Conservation (phyloP, 1,140 invertebrate genomes). For the Zophobas atratus region DNA sequence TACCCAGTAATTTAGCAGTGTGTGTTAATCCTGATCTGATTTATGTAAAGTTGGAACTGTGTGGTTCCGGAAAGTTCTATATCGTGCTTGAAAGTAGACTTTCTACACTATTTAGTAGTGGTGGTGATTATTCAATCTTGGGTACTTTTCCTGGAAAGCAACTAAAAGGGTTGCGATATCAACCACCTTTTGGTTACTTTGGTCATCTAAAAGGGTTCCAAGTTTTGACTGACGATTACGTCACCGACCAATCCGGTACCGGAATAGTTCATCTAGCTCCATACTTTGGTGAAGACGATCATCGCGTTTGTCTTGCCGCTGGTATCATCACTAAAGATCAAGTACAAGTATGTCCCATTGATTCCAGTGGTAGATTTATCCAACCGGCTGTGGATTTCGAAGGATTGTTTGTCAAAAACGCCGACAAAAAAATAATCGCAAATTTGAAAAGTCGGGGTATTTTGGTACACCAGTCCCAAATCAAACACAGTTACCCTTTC, state of each 20-base stretch:
- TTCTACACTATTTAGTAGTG: slow-evolving; percentile 79
- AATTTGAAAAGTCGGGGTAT: slow-evolving; percentile 83
- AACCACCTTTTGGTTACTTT: slow-evolving; percentile 96
- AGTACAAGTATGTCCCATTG: slow-evolving; percentile 94
- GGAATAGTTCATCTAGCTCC: slow-evolving; percentile 99
- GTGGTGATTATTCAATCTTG: slow-evolving; percentile 81
- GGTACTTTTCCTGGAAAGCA: slow-evolving; percentile 88
- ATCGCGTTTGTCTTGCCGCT: slow-evolving; percentile 85
- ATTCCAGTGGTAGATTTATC: slow-evolving; percentile 91
- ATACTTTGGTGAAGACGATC: slow-evolving; percentile 99
- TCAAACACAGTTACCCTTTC: slow-evolving; percentile 98
- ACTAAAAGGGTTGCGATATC: slow-evolving; percentile 88
- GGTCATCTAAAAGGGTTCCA: slow-evolving; percentile 77
- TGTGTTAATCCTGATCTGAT: slow-evolving; percentile 94
- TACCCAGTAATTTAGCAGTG: slow-evolving; percentile 96
- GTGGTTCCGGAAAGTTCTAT: slow-evolving; percentile 79
- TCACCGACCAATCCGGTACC: slow-evolving; percentile 97
- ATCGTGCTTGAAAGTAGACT: slow-evolving; percentile 93
- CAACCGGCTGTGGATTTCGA: slow-evolving; percentile 90
- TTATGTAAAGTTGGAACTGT: slow-evolving; percentile 89
- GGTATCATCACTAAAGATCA: slow-evolving; percentile 90
- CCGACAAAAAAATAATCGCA: slow-evolving; percentile 90
- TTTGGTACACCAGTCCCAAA: slow-evolving; percentile 82
- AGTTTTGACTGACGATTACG: slow-evolving; percentile 92
- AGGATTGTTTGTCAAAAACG: slow-evolving; percentile 95